Base-by-base conservation (phyloP, 2,888 invertebrate genomes). In the Sturmia bella region DNA sequence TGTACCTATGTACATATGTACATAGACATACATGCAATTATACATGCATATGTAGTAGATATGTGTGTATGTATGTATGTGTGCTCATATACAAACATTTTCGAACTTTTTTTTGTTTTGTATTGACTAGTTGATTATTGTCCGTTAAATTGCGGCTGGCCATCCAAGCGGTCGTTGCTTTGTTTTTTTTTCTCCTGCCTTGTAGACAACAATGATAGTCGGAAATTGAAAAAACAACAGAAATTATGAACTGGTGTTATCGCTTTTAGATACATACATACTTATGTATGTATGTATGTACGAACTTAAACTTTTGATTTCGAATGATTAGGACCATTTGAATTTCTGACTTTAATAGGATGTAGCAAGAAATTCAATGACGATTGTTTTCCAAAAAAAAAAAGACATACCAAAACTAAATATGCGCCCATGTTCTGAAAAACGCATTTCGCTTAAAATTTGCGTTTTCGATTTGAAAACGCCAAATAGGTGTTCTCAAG, bases 201-300 rank as follows among this genome's bases (percentile, higher is more conserved):
- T 45, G 57, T 52, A 69, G 48, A 32, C 56, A 80, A 70, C 70
- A 57, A 66, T 82, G 74, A 82, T 78, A 69, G 52, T 41, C 43
- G 76, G 70, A 75, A 80, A 83, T 78, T 84, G 80, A 84, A 77
- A 80, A 84, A 82, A 80, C 84, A 82, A 82, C 84, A 82, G 83
- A 84, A 83, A 83, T 83, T 75, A 70, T 78, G 64, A 80, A 24
- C 56, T 32, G 57, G 54, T 69, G 70, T 74, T 72, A 77, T 56
- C 64, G 15, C 15, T 13, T 61, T 61, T 52, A 39, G 59, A 13
- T 4, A 48, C 32, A 24, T 50, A 41, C 32, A 24, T 17, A 12
- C 11, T 15, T 41, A 41, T 12, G 21, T 24, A 50, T 13, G 21
- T 54, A 54, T 13, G 2, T 24, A 54, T 27, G 32, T 12, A 13